Evolutionary conservation across 2,113 vertebrate genomes (phyloP).

Genomic region (Mesocricetus auratus): DNA sequence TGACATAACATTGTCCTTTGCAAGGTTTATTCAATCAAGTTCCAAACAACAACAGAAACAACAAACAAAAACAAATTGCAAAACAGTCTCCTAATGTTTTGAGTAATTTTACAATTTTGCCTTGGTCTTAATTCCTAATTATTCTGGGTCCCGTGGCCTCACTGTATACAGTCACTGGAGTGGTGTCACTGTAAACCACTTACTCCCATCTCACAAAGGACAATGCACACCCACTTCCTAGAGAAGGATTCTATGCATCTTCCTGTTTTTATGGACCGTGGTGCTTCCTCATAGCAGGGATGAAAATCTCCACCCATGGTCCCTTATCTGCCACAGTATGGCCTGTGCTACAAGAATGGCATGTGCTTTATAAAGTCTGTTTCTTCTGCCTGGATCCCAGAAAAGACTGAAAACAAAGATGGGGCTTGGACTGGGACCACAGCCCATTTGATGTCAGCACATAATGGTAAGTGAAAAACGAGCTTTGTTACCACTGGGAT

Average conservation of each 20-base stretch:
- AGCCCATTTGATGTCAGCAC: neutral
- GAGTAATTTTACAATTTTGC: neutral
- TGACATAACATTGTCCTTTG: neutral
- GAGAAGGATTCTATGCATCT: neutral
- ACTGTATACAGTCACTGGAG: neutral
- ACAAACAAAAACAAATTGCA: neutral
- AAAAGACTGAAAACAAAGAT: neutral
- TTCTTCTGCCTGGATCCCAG: neutral
- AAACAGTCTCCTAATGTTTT: neutral
- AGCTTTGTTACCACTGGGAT: neutral
- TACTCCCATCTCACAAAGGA: neutral
- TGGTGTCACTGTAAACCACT: neutral
- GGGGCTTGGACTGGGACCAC: neutral
- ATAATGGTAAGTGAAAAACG: neutral
- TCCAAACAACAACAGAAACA: neutral
- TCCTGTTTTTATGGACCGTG: neutral
- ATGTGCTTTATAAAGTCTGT: neutral
- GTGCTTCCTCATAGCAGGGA: neutral
- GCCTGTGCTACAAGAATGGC: neutral
- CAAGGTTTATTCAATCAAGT: neutral
- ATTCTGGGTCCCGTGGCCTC: neutral
- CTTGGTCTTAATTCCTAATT: neutral
- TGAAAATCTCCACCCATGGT: neutral
- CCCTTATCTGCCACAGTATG: neutral
- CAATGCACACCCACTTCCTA: neutral